Evolutionary conservation across 1,140 invertebrate species (phyloP), one percentile per base, ranked within the genome.

Genomic region (Trichonephila inaurata): DNA sequence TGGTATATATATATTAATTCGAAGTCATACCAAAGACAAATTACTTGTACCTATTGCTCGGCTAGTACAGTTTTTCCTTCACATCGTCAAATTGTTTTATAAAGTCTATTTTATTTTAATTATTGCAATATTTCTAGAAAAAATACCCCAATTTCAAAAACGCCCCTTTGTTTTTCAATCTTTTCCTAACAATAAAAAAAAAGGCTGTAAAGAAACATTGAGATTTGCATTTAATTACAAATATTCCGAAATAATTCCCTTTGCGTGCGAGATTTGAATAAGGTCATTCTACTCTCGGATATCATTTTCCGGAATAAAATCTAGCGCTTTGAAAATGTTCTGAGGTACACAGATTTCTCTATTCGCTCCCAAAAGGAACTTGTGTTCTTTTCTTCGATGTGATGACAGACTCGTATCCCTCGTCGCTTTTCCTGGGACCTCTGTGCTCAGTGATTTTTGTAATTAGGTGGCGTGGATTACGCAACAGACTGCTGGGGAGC

Each of bases 371-470:
- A 62, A 88, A 66, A 51, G 62, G n/a, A 61, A 88, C 28, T 88
- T 88, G 40, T 88, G 60, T 88, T 19, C 62, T 66, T 64, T 88
- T 28, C 33, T n/a, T n/a, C 21, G 28, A 60, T 61, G 62, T 66
- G 86, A 88, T 88, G 86, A 88, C 61, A 88, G 62, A 19, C 61
- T 40, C 28, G 62, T 58, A 28, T 87, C 85, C 58, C 85, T 61
- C 16, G 58, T 51, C 51, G 51, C 51, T 51, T 51, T 33, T 24
- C 19, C 33, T 88, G 28, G n/a, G n/a, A 69, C 40, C 58, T 61
- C 16, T 69, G 62, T 62, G 19, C 58, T 66, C 86, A 88, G 61
- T 88, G 86, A 88, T 88, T 88, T 66, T 66, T 66, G 86, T 88
- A 88, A 88, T 88, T 88, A 88, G 86, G 61, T 88, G 62, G 24